A percentile compares a stretch with the other conserved stretches of the same genome.
phyloP scores from a whole-genome alignment of 2,888 invertebrate genomes.

The Hedya salicella region DNA sequence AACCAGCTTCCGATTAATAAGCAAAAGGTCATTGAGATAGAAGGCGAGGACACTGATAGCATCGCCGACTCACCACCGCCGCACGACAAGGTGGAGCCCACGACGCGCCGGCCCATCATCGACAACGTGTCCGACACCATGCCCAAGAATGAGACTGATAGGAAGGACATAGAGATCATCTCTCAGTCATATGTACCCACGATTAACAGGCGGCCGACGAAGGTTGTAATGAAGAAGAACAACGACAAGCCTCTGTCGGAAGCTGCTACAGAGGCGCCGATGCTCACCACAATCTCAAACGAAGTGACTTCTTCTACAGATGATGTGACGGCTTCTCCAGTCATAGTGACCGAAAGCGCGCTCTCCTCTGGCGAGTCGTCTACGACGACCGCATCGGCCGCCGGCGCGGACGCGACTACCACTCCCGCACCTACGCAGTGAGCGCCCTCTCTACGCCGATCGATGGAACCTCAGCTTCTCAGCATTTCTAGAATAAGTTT shows the following conservation, averaged over 20 bases:
- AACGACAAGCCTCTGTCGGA: conserved; percentile 52
- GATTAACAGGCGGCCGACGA: conserved; percentile 70
- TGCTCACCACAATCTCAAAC: conserved; percentile 34
- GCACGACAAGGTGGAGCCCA: conserved; percentile 73
- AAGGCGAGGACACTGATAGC: conserved; percentile 68
- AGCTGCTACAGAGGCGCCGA: conserved; percentile 48
- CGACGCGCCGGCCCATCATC: conserved; percentile 73
- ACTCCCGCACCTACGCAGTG: conserved; percentile 55
- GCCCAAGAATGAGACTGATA: conserved; percentile 59
- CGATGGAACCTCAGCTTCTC: conserved; percentile 73
- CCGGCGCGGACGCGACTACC: conserved; percentile 38
- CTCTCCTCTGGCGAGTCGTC: conserved; percentile 42
- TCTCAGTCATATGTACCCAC: conserved; percentile 74
- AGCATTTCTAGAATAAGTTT: conserved; percentile 80
- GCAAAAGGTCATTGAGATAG: conserved; percentile 72
- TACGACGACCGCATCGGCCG: conserved; percentile 44
- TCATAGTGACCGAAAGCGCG: conserved; percentile 51
- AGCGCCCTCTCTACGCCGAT: conserved; percentile 48
- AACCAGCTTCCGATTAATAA: conserved; percentile 57
- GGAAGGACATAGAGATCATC: conserved; percentile 77
- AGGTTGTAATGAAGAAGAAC: conserved; percentile 70
- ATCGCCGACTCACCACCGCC: conserved; percentile 75
- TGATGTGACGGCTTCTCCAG: conserved; percentile 47
- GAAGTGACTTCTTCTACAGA: conserved; percentile 18
- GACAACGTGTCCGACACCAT: conserved; percentile 73